Conservation (phyloP, 2,113 vertebrate genomes). For the Rhadina sibilatrix region DNA sequence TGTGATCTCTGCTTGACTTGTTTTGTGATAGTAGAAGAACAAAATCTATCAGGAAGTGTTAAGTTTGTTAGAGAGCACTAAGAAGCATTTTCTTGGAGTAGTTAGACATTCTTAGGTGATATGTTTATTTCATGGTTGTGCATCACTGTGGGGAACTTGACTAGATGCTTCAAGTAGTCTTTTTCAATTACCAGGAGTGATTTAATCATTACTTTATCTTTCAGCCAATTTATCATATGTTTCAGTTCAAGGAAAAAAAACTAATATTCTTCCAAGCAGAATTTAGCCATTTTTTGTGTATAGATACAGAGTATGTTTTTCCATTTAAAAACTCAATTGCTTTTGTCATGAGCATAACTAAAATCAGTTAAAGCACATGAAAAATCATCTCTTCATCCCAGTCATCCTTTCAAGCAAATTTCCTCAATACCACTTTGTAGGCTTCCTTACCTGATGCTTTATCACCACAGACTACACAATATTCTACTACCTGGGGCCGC, state of each 20-base stretch:
- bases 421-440: neutral
- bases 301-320: neutral
- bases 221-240: neutral
- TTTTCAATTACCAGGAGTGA: neutral
- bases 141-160: neutral
- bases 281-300: neutral
- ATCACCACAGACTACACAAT: constrained; percentile 96
- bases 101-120: neutral
- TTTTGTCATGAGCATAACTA: neutral
- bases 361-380: neutral
- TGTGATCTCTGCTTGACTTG: neutral
- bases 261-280: neutral
- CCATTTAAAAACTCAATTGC: neutral
- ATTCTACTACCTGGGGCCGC: constrained; percentile 91
- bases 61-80: neutral
- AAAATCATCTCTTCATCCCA: neutral
- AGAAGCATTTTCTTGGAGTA: neutral
- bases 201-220: neutral
- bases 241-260: neutral
- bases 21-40: neutral
- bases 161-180: neutral
- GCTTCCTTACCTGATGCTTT: constrained; percentile 91
- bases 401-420: neutral
- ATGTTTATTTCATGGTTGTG: neutral
- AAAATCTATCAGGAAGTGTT: neutral